These are phyloP conservation scores for Diplodus sargus DNA, from an alignment of 2,797 vertebrate genomes.

Conservation along the genomic window DNA sequence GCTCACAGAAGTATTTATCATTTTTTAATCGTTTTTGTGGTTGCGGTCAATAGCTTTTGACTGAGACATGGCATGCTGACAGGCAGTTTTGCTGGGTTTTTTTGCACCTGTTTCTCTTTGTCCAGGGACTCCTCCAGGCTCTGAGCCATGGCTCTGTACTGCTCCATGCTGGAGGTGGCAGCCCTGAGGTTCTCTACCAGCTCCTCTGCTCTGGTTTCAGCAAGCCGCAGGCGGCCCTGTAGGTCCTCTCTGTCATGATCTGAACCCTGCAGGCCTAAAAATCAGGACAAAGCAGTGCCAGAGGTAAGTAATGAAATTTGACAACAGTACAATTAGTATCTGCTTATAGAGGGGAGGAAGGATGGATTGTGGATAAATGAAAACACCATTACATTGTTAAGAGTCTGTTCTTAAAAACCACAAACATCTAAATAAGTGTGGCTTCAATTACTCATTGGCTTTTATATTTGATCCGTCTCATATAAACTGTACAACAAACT, in stretches of 20 bases:
- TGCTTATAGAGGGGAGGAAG: not conserved
- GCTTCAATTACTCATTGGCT: slow-evolving; percentile 26
- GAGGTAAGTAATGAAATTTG: not conserved
- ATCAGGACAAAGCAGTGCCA: slow-evolving; percentile 2
- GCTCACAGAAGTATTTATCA: not conserved
- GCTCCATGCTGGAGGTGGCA: slow-evolving; percentile 88
- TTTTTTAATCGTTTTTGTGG: not conserved
- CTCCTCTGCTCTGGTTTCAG: slow-evolving; percentile 90
- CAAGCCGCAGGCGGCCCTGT: slow-evolving; percentile 85
- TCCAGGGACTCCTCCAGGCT: slow-evolving; percentile 95
- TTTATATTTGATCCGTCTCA: slow-evolving; percentile 12
- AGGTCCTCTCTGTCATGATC: slow-evolving; percentile 90
- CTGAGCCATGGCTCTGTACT: slow-evolving; percentile 93
- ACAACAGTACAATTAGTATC: slow-evolving; percentile 1
- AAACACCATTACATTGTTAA: slow-evolving; percentile 25
- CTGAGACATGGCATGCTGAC: not conserved
- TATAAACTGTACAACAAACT: slow-evolving; percentile 14
- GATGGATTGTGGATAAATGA: not conserved
- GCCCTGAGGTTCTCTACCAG: slow-evolving; percentile 89
- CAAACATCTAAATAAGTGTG: slow-evolving; percentile 10
- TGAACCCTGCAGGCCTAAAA: slow-evolving; percentile 80
- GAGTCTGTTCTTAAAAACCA: slow-evolving; percentile 16
- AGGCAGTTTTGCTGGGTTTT: not conserved
- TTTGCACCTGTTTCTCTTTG: slow-evolving; percentile 93
- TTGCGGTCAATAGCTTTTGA: slow-evolving; percentile 1